Evolutionary conservation across 2,888 invertebrate genomes (phyloP), one percentile per base, ranked within the genome.

Genomic region (Petrophora chlorosata): DNA sequence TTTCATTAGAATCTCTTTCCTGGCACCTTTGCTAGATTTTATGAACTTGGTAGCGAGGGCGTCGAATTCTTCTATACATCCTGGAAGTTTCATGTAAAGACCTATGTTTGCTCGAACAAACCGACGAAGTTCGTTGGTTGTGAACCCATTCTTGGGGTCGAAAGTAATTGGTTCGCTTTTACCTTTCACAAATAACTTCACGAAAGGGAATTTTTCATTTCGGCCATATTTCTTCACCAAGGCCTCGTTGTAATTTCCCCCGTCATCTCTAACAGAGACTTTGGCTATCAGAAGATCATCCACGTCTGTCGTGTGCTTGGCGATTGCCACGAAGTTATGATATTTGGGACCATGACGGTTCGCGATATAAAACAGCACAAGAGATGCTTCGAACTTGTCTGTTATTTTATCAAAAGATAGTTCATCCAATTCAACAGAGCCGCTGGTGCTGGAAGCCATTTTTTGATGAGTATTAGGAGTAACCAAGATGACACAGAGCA

Each of bases 281-380:
- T 97, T 95, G 0, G 94, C 97, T 1, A 98, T 88, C 13, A 98
- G 79, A 17, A 98, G 85, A 57, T 98, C 95, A 5, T 92, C 89
- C 40, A 94, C 92, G 36, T 92, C 92, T 40, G 92, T 91, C 0
- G 95, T 92, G 35, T 94, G 93, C 60, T 93, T 93, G 0, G 97
- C 95, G 35, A 98, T 93, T 63, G 94, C 94, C 10, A 94, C 93
- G 79, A 94, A 99, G 9, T 95, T 94, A 65, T 98, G 98, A 65
- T 98, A 98, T 74, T 98, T 97, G 5, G 96, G 96, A 0, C 98
- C 98, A 76, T 98, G 98, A 0, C 98, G 98, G 85, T 96, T 99
- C 0, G 97, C 96, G 16, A 97, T 95, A 79, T 99, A 98, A 78
- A 98, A 98, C 81, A 98, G 98, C 0, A 98, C 94, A n/a, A 98